Evolutionary conservation across 92 coral and sea anemone species (phyloP), one percentile per base, ranked within the genome.

Genomic region (Metridium senile): DNA sequence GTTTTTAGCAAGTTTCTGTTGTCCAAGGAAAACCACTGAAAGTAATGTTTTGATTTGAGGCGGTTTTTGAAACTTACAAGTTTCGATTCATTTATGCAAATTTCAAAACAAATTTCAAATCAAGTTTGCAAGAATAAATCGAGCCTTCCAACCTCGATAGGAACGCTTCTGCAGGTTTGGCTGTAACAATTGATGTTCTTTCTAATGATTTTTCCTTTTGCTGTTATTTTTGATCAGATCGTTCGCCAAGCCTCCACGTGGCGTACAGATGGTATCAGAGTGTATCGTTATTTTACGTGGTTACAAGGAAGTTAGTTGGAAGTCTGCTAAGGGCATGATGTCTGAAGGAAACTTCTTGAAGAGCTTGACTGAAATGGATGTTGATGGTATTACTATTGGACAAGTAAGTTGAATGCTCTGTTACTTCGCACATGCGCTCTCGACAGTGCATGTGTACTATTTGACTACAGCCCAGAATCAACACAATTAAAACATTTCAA

Each of bases 291-390:
- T 92, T 28, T 75, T 96, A 84, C 94, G 97, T 47, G 99, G 99
- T 10, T 96, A 77, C 67, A 96, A 92, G 57, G 99, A 96, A 33
- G 83, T 96, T 32, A 89, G 89, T 0, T 96, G 99, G 99, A 96
- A 96, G 52, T 88, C 90, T 2, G 99, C 99, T 49, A 96, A 96
- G 82, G 99, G 93, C 26, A 96, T 96, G 99, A 96, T 96, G 99
- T 93, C 99, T 10, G 99, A 96, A 72, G 97, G 96, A 22, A 96
- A 96, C 87, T 96, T 96, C 93, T 86, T 96, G 75, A 96, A 87
- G 81, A 85, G 89, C 43, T 64, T 96, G 75, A 93, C 97, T 35
- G 99, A 96, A 51, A 85, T 96, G 89, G 99, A 96, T 58, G 99
- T 96, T 2, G 99, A 96, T 66, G 98, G 97, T 16, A 96, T 96